phyloP scores from a whole-genome alignment of 2,797 vertebrate genomes.

The Crocidura indochinensis region DNA sequence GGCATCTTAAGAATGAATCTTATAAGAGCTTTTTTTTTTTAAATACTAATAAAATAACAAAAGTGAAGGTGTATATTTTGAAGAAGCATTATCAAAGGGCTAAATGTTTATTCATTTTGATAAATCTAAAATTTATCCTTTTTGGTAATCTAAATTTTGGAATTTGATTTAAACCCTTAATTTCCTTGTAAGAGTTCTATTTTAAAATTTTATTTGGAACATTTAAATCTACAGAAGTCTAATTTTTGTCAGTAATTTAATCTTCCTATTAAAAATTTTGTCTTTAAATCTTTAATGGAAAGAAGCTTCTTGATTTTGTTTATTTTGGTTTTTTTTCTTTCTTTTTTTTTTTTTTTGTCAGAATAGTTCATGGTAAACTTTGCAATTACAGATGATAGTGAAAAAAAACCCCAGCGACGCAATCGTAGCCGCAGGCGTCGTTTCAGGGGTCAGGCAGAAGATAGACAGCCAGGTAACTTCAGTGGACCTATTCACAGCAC shows the following conservation, averaged over 20 bases:
- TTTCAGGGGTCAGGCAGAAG: slow-evolving; percentile 96
- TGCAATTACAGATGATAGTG: slow-evolving; percentile 96
- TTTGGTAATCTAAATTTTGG: slow-evolving; percentile 51
- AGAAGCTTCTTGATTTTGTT: slow-evolving; percentile 69
- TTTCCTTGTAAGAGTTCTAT: slow-evolving; percentile 59
- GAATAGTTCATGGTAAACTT: slow-evolving; percentile 92
- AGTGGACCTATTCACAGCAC: slow-evolving; percentile 88
- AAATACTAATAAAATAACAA: not conserved
- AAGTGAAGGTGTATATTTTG: not conserved
- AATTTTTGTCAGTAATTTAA: slow-evolving; percentile 81
- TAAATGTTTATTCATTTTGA: slow-evolving; percentile 54
- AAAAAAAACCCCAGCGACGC: slow-evolving; percentile 97
- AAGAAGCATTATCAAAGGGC: slow-evolving; percentile 64
- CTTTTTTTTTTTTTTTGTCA: slow-evolving; percentile 83
- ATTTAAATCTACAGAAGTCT: slow-evolving; percentile 79
- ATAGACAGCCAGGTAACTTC: slow-evolving; percentile 99
- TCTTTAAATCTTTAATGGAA: slow-evolving; percentile 86
- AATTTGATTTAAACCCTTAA: slow-evolving; percentile 50
- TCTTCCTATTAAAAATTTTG: slow-evolving; percentile 77
- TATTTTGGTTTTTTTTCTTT: slow-evolving; percentile 73
- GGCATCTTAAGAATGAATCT: slow-evolving; percentile 31
- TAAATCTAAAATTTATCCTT: slow-evolving; percentile 30
- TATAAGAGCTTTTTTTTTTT: slow-evolving; percentile 39
- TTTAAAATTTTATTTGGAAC: slow-evolving; percentile 76
- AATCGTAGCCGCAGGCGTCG: slow-evolving; percentile 98